Evolutionary conservation across 2,113 vertebrate genomes (phyloP).

Genomic region (Phycodurus eques): DNA sequence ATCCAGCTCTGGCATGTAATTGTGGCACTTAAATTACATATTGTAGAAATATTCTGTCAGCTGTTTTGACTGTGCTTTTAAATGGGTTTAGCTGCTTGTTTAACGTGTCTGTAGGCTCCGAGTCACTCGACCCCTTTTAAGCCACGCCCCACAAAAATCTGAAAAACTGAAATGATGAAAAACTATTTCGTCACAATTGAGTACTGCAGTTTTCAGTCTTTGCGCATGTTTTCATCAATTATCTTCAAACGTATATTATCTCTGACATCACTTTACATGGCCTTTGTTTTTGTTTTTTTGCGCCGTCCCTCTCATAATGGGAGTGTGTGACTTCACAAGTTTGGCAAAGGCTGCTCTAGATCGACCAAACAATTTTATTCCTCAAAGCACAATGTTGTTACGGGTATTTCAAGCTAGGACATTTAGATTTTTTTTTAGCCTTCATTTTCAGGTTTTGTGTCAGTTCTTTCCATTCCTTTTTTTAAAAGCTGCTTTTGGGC

Average conservation of each 20-base stretch:
- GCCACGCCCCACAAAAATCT: neutral
- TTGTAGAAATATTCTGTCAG: neutral
- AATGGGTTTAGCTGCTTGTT: neutral
- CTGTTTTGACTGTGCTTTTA: neutral
- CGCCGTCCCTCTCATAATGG: too few relatives aligned
- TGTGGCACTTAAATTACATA: neutral
- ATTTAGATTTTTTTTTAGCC: slow-evolving; percentile 25
- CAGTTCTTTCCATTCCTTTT: slow-evolving; percentile 5
- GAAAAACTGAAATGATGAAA: neutral
- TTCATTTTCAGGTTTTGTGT: neutral
- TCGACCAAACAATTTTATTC: neutral
- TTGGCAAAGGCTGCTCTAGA: neutral
- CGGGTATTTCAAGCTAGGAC: slow-evolving; percentile 74
- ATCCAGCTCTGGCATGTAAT: neutral
- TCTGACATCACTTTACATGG: neutral
- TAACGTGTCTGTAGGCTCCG: neutral
- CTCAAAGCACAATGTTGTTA: slow-evolving; percentile 84
- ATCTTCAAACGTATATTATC: neutral
- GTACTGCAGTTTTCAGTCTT: too few relatives aligned
- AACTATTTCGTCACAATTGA: neutral
- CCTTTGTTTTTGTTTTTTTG: neutral
- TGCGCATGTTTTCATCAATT: too few relatives aligned
- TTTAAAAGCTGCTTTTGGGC: slow-evolving; percentile 18
- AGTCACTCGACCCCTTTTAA: too few relatives aligned
- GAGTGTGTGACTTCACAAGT: neutral